Conservation (phyloP, 2,888 invertebrate species). For the Stramonita haemastoma region DNA sequence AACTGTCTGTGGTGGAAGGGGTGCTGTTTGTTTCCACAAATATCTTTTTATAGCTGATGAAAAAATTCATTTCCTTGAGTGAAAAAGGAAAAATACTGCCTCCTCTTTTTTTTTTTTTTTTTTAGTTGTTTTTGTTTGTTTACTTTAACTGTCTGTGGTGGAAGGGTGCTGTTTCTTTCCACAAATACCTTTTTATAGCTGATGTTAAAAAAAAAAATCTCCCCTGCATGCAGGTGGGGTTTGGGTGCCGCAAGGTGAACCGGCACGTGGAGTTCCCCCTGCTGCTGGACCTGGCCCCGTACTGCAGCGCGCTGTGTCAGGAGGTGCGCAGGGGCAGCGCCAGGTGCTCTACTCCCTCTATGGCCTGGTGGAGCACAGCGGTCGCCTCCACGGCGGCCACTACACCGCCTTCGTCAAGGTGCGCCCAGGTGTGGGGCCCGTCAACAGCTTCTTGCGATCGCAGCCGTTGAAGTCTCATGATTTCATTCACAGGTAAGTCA, state of each 20-base stretch:
- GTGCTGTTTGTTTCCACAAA: too few relatives aligned
- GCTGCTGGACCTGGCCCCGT: constrained; percentile 91
- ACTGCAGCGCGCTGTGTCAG: constrained; percentile 84
- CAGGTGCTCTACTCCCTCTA: constrained; percentile 91
- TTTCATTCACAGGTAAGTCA: constrained; percentile 57
- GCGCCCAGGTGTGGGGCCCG: constrained; percentile 65
- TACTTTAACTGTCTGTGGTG: too few relatives aligned
- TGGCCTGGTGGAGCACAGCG: constrained; percentile 96
- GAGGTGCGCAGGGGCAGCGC: constrained; percentile 80
- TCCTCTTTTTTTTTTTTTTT: too few relatives aligned
- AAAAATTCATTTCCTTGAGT: too few relatives aligned
- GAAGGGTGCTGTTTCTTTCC: too few relatives aligned
- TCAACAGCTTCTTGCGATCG: constrained; percentile 63
- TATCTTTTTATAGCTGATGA: too few relatives aligned
- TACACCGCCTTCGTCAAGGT: constrained; percentile 98
- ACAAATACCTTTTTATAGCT: too few relatives aligned
- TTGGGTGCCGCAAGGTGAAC: constrained; percentile 88
- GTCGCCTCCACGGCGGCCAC: constrained; percentile 91
- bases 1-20: too few relatives aligned
- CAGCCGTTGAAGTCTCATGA: constrained; percentile 58
- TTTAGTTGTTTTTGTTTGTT: neutral
- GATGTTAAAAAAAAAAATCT: too few relatives aligned
- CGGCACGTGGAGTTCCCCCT: constrained; percentile 92
- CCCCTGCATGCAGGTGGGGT: constrained; percentile 72
- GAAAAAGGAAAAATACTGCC: too few relatives aligned